Conservation (phyloP, 1,140 invertebrate genomes). For the Drosophila nebulosa region DNA sequence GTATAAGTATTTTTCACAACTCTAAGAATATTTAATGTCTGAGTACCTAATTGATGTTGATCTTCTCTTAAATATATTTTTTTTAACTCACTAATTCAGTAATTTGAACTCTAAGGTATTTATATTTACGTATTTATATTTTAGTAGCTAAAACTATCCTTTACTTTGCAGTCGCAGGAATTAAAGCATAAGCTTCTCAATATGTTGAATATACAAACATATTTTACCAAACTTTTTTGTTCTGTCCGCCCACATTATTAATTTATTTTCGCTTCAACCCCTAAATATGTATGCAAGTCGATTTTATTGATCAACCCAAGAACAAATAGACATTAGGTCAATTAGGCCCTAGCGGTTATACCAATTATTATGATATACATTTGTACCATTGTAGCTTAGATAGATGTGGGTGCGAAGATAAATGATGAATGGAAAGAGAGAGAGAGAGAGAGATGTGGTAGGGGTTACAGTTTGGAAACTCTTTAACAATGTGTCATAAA, state of each 20-base stretch:
- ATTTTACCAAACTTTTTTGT: not conserved
- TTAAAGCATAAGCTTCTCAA: too few relatives aligned
- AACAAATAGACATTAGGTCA: slow-evolving; percentile 19
- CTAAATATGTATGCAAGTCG: slow-evolving; percentile 20
- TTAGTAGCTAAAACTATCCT: too few relatives aligned
- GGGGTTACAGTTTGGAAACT: not conserved
- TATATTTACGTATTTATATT: too few relatives aligned
- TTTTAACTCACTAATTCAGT: too few relatives aligned
- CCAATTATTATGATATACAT: slow-evolving; percentile 33
- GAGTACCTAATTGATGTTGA: too few relatives aligned
- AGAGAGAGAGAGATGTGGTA: not conserved
- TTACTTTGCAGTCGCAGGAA: too few relatives aligned
- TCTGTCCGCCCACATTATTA: slow-evolving; percentile 42
- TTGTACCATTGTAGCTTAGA: not conserved
- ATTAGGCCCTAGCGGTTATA: slow-evolving; percentile 38
- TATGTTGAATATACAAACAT: too few relatives aligned
- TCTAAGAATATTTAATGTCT: too few relatives aligned
- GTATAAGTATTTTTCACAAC: too few relatives aligned
- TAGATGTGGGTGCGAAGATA: not conserved
- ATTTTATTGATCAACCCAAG: slow-evolving; percentile 34
- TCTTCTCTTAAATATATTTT: too few relatives aligned
- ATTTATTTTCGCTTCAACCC: slow-evolving; percentile 19
- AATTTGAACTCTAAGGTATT: too few relatives aligned
- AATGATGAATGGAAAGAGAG: not conserved
- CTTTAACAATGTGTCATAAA: slow-evolving; percentile 61